Conservation (phyloP, 2,888 invertebrate species). For the Plagodis dolabraria region DNA sequence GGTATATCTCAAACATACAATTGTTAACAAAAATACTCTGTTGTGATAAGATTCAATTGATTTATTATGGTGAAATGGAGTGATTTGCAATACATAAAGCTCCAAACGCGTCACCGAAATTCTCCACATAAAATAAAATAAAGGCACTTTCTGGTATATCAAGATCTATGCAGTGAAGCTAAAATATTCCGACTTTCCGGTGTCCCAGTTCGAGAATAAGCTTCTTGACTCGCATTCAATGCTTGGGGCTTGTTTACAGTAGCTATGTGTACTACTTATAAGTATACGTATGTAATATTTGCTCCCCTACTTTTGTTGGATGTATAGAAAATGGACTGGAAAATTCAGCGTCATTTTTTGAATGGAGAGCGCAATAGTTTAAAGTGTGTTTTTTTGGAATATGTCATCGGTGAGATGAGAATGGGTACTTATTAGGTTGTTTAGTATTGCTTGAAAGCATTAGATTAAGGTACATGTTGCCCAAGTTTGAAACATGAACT, state of each 20-base stretch:
- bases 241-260: conserved; percentile 54
- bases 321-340: conserved; percentile 18
- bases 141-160: background rate
- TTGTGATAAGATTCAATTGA: too few species aligned
- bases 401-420: background rate
- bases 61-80: too few species aligned
- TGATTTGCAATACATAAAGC: background rate
- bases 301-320: conserved; percentile 50
- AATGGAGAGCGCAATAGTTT: conserved; percentile 6
- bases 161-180: conserved; percentile 32
- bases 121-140: background rate
- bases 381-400: conserved; percentile 1
- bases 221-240: conserved; percentile 56
- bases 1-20: too few species aligned
- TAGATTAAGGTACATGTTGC: too few species aligned
- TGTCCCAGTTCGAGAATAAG: conserved; percentile 53
- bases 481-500: too few species aligned
- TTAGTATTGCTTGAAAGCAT: too few species aligned
- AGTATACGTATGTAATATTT: conserved; percentile 46
- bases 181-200: conserved; percentile 46
- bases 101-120: background rate
- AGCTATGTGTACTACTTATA: conserved; percentile 28
- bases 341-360: conserved; percentile 10
- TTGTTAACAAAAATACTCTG: too few species aligned
- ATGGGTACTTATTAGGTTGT: background rate